Evolutionary conservation across 2,888 invertebrate species (phyloP).

Genomic region (Eristalis intricaria): DNA sequence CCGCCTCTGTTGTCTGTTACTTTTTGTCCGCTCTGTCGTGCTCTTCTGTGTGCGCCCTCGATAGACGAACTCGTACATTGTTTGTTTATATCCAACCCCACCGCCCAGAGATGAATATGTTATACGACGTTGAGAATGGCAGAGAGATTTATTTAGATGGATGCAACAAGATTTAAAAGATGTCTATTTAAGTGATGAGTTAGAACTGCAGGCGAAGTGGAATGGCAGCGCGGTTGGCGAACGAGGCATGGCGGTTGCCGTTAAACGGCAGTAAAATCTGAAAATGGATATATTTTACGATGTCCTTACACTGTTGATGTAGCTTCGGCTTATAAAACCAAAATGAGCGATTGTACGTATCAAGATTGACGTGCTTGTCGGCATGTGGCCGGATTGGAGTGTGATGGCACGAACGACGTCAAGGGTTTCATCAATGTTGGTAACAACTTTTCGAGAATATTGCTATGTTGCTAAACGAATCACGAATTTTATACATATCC

Average conservation of each 20-base stretch:
- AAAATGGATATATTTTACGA: conserved; percentile 33
- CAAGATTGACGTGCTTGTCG: not conserved
- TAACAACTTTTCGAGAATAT: not conserved
- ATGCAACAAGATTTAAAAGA: conserved; percentile 49
- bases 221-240: not conserved
- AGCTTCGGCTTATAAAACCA: not conserved
- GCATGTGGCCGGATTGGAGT: not conserved
- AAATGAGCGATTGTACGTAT: not conserved
- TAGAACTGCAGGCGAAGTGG: not conserved
- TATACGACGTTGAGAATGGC: conserved; percentile 49
- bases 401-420: not conserved
- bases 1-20: not conserved
- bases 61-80: conserved; percentile 12
- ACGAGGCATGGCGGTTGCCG: conserved; percentile 10
- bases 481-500: not conserved
- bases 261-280: conserved; percentile 53
- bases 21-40: conserved; percentile 8
- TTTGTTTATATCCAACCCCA: conserved; percentile 4
- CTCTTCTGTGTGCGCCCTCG: conserved; percentile 1
- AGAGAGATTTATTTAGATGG: conserved; percentile 56
- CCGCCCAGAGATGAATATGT: conserved; percentile 63
- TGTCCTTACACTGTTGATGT: conserved; percentile 27
- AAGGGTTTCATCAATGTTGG: not conserved
- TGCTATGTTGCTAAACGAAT: not conserved
- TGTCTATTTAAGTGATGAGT: conserved; percentile 50